phyloP scores from a whole-genome alignment of 2,797 vertebrate genomes.

The Halcyon badia region DNA sequence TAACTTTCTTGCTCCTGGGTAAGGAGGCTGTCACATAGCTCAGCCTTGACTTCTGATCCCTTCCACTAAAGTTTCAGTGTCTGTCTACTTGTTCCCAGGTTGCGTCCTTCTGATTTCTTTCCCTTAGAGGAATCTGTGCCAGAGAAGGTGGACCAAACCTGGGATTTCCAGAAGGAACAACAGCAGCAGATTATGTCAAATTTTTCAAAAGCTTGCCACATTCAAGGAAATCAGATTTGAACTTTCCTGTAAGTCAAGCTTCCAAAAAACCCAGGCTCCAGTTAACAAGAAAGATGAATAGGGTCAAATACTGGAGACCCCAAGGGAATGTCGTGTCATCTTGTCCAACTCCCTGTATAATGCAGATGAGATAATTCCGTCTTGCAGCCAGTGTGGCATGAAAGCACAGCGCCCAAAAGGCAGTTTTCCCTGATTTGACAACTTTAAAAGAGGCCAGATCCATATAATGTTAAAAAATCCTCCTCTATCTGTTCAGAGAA shows the following conservation, averaged over 20 bases:
- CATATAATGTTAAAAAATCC: not conserved
- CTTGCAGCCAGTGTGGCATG: not conserved
- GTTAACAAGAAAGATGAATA: not conserved
- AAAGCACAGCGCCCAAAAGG: conserved; percentile 4
- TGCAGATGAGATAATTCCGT: not conserved
- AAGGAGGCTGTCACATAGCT: not conserved
- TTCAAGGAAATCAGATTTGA: not conserved
- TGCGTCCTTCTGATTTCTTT: not conserved
- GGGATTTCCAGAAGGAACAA: not conserved
- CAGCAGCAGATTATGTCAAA: not conserved
- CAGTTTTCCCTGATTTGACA: not conserved
- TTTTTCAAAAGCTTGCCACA: not conserved
- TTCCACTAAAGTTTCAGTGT: not conserved
- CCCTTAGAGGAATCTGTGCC: not conserved
- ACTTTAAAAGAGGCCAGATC: not conserved
- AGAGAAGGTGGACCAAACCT: not conserved
- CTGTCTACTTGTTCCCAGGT: not conserved
- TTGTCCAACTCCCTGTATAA: not conserved
- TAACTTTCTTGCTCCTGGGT: not conserved
- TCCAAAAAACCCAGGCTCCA: not conserved
- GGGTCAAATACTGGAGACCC: not conserved
- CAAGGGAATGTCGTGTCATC: not conserved
- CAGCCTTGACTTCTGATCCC: not conserved
- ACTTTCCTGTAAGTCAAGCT: not conserved
- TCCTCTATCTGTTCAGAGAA: not conserved